Conservation (phyloP, 2,888 invertebrate species). For the Andrena flavipes region DNA sequence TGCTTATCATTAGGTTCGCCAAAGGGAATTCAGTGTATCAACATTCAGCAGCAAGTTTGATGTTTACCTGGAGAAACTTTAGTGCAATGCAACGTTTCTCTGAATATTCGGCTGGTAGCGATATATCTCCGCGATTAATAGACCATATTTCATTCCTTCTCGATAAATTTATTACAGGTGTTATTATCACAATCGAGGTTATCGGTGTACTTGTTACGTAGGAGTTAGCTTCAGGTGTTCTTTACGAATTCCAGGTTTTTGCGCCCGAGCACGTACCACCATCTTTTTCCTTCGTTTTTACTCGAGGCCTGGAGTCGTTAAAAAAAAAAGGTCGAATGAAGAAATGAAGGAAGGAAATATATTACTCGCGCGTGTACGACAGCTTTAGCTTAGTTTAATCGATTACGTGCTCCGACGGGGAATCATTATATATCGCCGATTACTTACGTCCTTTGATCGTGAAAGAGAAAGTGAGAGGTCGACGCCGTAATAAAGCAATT, state of each 20-base stretch:
- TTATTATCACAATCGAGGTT: neutral
- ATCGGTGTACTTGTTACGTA: neutral
- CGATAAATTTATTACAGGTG: slow-evolving; percentile 1
- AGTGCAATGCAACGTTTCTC: neutral
- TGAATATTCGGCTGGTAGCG: neutral
- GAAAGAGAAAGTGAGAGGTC: neutral
- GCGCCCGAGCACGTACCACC: slow-evolving; percentile 27
- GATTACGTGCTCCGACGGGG: slow-evolving; percentile 50
- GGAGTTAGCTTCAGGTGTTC: slow-evolving; percentile 15
- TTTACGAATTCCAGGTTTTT: slow-evolving; percentile 21
- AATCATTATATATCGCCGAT: slow-evolving; percentile 40
- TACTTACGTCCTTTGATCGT: slow-evolving; percentile 30
- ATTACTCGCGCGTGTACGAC: slow-evolving; percentile 41
- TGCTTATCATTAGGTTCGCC: neutral
- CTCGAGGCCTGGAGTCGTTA: slow-evolving; percentile 18
- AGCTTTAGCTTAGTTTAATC: slow-evolving; percentile 41
- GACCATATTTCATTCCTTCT: neutral
- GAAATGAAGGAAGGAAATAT: slow-evolving; percentile 40
- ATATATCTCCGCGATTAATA: neutral
- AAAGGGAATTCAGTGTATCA: neutral
- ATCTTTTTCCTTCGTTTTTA: slow-evolving; percentile 25
- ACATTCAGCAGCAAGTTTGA: neutral
- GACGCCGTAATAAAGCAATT: slow-evolving; percentile 23
- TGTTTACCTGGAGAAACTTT: neutral
- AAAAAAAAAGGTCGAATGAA: neutral